A percentile compares a stretch with the other conserved stretches of the same genome.
Conservation (phyloP, 1,140 invertebrate species). For the Battus philenor region DNA sequence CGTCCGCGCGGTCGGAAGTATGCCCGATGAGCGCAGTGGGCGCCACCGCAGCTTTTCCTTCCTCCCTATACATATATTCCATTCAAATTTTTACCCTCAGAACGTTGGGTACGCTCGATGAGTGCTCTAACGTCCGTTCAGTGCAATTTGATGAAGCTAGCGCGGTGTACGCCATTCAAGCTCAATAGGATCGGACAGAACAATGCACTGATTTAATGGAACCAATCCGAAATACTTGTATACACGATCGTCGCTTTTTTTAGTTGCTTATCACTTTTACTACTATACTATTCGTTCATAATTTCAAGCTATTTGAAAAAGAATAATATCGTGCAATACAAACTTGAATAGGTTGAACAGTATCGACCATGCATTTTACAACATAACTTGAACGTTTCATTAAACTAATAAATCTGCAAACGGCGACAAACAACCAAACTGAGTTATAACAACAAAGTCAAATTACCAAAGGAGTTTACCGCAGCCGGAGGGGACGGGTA, state of each 20-base stretch:
- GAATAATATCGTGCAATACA: too few relatives aligned
- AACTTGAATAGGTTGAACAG: too few relatives aligned
- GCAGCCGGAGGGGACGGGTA: constrained; percentile 32
- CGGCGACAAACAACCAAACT: constrained; percentile 71
- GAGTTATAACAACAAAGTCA: constrained; percentile 76
- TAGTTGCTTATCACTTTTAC: constrained; percentile 6
- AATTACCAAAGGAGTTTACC: constrained; percentile 73
- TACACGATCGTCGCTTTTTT: constrained; percentile 18
- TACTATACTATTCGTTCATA: background rate
- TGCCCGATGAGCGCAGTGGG: constrained; percentile 42
- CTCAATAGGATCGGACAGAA: constrained; percentile 59
- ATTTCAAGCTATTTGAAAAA: background rate
- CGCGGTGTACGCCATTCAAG: constrained; percentile 58
- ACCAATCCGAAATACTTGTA: constrained; percentile 37
- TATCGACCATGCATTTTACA: constrained; percentile 24
- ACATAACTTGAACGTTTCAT: constrained; percentile 48
- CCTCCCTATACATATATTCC: constrained; percentile 55
- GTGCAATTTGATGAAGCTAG: constrained; percentile 72
- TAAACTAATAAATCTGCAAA: constrained; percentile 69
- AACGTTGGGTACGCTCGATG: constrained; percentile 50
- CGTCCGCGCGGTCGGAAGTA: constrained; percentile 61
- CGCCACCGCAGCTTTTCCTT: constrained; percentile 51
- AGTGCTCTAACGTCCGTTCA: constrained; percentile 70
- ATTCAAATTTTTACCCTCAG: constrained; percentile 74
- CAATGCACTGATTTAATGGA: constrained; percentile 67